Evolutionary conservation across 2,113 vertebrate species (phyloP), one percentile per base, ranked within the genome.

Genomic region (Acanthochromis polyacanthus): DNA sequence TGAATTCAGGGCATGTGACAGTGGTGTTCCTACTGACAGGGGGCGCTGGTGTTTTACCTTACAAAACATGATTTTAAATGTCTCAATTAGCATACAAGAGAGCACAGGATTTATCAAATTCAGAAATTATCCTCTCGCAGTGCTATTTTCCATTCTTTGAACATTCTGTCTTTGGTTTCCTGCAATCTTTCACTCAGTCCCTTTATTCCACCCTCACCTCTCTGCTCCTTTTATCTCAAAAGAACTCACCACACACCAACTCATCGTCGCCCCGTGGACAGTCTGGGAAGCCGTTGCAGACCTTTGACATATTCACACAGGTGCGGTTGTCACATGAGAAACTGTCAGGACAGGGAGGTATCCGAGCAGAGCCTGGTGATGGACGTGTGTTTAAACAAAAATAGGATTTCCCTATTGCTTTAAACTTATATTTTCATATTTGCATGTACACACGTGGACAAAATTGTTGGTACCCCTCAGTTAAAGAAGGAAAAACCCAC

Each of bases 201-300:
- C 6, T 19, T 64, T 1, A 10, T 16, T 58, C 11, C 9, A 45
- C 46, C 36, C 20, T 58, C 23, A 60, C 12, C 10, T 23, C 3
- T 52, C 8, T 20, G 23, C n/a, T 59, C 43, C 12, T 4, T 11
- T 32, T 62, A 61, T 63, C 30, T 81, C 22, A 0, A 30, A 23
- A 80, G 20, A 78, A 92, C 95, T 93, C 81, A 96, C 95, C 94
- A 46, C 96, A 97, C 61, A 92, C 77, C 62, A 92, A 72, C 90
- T 97, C 96, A 1, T 97, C 96, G 19, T 97, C 93, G 0, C 94
- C 95, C 16, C 45, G 78, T 1, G 95, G 92, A 81, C 96, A 96
- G 88, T 97, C 93, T 0, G 75, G 52, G 50, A 92, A 5, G 0
- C 95, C 95, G 0, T 97, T 90, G 2, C 96, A 97, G 80, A 96